Base-by-base conservation (phyloP, 2,888 invertebrate genomes). In the Acleris holmiana region DNA sequence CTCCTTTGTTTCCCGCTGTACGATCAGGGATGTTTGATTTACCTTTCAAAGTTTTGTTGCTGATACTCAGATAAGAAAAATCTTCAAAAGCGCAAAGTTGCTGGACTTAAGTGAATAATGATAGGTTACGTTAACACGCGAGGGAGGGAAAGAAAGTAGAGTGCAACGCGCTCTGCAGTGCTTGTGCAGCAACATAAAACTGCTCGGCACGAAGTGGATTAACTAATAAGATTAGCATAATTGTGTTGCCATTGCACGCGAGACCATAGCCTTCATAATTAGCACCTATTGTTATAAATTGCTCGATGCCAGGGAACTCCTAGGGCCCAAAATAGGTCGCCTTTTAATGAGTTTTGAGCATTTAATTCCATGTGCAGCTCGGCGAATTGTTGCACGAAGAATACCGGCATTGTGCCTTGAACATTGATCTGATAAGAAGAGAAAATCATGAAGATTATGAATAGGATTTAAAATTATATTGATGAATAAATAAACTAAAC, bases 201-300 rank as follows among this genome's bases (percentile, higher is more conserved):
- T 84, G 84, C 84, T 80, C 74, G 68, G 71, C 76, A 79, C 77
- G 79, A 82, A 88, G 85, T 86, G 88, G 85, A 88, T 88, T 86
- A 86, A 85, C 87, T 89, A 89, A 91, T 88, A 89, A 88, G 87
- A 90, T 91, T 91, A 86, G 83, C 89, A 89, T 91, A 89, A 89
- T 87, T 88, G 84, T 82, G 74, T 73, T 69, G 75, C 76, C 77
- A 74, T 75, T 70, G 84, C 90, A 89, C 88, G 89, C 88, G 74
- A 88, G 75, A 80, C 81, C 84, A 84, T 84, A 83, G 82, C 87
- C 84, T 84, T 86, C 84, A 86, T 86, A 86, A 90, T 88, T 88
- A 89, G 83, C 80, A 75, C 74, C 80, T 75, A 79, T 78, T 85
- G 76, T 73, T 77, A 70, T 73, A 77, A 74, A 77, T 73, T 73